Evolutionary conservation across 2,888 invertebrate genomes (phyloP).

Genomic region (Phortica magna): DNA sequence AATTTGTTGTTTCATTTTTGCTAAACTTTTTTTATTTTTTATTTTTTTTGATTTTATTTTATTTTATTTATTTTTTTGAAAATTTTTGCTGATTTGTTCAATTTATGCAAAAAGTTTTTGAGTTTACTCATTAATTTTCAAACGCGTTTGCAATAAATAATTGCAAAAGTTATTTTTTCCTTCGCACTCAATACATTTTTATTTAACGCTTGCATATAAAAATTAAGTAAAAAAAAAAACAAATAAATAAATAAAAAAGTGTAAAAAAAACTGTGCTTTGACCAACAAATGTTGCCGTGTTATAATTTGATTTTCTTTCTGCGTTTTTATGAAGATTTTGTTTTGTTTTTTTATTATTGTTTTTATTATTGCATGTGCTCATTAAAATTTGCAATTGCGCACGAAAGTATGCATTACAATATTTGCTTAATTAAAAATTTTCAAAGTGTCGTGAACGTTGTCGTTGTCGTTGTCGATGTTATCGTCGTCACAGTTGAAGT

Average conservation of each 20-base stretch:
- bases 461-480: background rate
- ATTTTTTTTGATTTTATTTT: background rate
- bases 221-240: background rate
- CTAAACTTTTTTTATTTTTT: conserved; percentile 21
- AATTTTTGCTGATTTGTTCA: conserved; percentile 66
- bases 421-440: background rate
- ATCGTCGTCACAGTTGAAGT: background rate
- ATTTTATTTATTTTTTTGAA: conserved; percentile 39
- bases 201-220: background rate
- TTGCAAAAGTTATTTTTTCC: conserved; percentile 46
- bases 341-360: background rate
- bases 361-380: background rate
- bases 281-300: no score
- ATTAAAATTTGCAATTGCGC: conserved; percentile 4
- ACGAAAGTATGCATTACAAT: conserved; percentile 11
- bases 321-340: background rate
- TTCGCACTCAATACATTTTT: background rate
- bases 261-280: no score
- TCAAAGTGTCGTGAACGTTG: background rate
- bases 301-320: no score
- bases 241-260: background rate
- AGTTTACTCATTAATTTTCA: conserved; percentile 61
- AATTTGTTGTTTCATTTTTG: conserved; percentile 26
- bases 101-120: conserved; percentile 38
- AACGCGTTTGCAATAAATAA: conserved; percentile 63